These are phyloP conservation scores for Corythornis leucogaster DNA, from an alignment of 2,797 vertebrate genomes.

Conservation along the genomic window DNA sequence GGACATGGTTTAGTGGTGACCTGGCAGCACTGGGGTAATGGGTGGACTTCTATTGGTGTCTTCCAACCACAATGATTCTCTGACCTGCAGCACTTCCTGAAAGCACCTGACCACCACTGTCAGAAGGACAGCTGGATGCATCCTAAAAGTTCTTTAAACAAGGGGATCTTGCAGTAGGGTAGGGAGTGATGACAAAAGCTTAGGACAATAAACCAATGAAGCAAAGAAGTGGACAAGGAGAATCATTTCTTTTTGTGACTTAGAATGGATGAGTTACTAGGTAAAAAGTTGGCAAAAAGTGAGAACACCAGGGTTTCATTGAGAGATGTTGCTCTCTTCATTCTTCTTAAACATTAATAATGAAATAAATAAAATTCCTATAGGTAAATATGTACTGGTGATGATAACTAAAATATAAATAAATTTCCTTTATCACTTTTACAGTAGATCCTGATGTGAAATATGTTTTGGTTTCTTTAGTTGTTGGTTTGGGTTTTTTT, in stretches of 20 bases:
- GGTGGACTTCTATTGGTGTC: neutral
- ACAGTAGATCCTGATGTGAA: neutral
- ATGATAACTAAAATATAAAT: neutral
- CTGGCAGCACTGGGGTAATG: too few relatives aligned
- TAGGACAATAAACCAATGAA: neutral
- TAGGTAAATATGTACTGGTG: neutral
- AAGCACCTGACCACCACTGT: neutral
- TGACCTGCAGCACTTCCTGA: neutral
- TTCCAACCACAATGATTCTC: neutral
- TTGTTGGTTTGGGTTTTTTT: neutral
- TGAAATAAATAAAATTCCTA: neutral
- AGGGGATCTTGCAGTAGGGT: accelerated
- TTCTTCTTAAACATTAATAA: neutral
- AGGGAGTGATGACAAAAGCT: neutral
- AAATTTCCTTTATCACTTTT: neutral
- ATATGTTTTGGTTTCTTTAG: neutral
- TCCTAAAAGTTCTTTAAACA: neutral
- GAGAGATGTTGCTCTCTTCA: neutral
- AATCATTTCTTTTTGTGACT: neutral
- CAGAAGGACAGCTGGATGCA: accelerated
- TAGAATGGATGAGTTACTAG: neutral
- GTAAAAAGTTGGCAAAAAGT: neutral
- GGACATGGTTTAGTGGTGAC: neutral
- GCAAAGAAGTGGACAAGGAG: neutral
- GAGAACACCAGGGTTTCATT: neutral